Conservation (phyloP, 1,140 invertebrate species). For the Oncopeltus fasciatus region DNA sequence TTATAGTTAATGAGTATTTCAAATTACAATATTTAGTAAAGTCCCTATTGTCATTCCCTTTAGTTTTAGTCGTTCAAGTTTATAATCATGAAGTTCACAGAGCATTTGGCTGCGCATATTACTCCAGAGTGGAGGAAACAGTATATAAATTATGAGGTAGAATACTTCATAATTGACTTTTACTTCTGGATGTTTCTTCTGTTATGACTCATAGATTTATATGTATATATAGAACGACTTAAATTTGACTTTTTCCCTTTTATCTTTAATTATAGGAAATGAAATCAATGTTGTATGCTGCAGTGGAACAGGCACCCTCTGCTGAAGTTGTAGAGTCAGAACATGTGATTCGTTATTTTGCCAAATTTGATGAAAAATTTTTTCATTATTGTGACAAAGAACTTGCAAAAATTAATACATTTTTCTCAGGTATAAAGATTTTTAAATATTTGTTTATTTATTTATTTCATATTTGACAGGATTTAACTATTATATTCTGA, state of each 20-base stretch:
- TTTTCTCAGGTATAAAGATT: constrained; percentile 60
- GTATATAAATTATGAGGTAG: constrained; percentile 91
- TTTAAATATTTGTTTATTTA: neutral
- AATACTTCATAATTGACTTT: too few relatives aligned
- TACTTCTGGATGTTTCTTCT: neutral
- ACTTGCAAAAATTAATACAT: constrained; percentile 90
- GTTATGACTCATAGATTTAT: neutral
- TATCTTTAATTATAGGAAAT: constrained; percentile 51
- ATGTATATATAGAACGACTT: neutral
- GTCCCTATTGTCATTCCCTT: too few relatives aligned
- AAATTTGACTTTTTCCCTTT: neutral
- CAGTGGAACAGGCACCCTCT: constrained; percentile 77
- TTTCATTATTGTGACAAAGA: constrained; percentile 92
- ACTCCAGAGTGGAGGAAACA: constrained; percentile 98
- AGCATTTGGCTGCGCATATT: constrained; percentile 88
- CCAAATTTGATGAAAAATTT: constrained; percentile 91
- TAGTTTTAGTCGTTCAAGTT: too few relatives aligned
- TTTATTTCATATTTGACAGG: too few relatives aligned
- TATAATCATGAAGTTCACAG: constrained; percentile 86
- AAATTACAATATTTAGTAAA: too few relatives aligned
- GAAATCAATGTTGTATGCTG: constrained; percentile 79
- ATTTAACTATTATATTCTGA: constrained; percentile 17
- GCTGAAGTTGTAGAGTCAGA: constrained; percentile 76
- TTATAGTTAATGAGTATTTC: too few relatives aligned
- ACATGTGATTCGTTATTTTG: constrained; percentile 75